Conservation (phyloP, 2,888 invertebrate species). For the Syritta pipiens region DNA sequence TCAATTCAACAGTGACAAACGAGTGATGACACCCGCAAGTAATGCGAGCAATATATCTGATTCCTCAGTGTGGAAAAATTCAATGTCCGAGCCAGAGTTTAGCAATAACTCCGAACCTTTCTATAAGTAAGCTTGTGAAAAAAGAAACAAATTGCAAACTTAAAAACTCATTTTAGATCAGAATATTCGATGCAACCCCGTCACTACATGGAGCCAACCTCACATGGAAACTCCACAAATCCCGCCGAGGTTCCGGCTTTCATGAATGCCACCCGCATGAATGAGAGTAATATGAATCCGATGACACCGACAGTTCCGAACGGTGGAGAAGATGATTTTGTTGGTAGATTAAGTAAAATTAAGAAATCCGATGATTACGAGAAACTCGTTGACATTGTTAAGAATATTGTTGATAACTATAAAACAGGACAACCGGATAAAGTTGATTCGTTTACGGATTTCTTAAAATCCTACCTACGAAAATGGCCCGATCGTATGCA, state of each 20-base stretch:
- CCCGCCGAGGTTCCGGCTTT: conserved; percentile 77
- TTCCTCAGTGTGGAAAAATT: conserved; percentile 79
- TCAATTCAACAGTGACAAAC: conserved; percentile 76
- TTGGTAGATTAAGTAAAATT: conserved; percentile 60
- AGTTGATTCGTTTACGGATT: conserved; percentile 77
- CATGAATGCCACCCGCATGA: conserved; percentile 76
- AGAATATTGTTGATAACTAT: conserved; percentile 78
- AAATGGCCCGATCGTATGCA: conserved; percentile 78
- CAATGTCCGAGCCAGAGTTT: conserved; percentile 79
- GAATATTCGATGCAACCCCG: conserved; percentile 78
- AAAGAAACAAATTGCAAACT: background rate
- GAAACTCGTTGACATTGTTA: conserved; percentile 78
- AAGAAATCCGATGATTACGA: conserved; percentile 77
- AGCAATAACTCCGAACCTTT: conserved; percentile 78
- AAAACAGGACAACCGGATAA: conserved; percentile 76
- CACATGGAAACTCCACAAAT: conserved; percentile 78
- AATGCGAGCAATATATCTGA: conserved; percentile 78
- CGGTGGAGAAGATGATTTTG: conserved; percentile 71
- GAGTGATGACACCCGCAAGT: conserved; percentile 77
- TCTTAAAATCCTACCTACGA: conserved; percentile 77
- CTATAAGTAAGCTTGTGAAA: conserved; percentile 75
- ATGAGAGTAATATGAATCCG: conserved; percentile 77
- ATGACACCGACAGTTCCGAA: conserved; percentile 73
- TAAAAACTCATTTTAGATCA: conserved; percentile 72
- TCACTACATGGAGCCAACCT: conserved; percentile 78